Conservation (phyloP, 2,113 vertebrate species). For the Bufo bufo region DNA sequence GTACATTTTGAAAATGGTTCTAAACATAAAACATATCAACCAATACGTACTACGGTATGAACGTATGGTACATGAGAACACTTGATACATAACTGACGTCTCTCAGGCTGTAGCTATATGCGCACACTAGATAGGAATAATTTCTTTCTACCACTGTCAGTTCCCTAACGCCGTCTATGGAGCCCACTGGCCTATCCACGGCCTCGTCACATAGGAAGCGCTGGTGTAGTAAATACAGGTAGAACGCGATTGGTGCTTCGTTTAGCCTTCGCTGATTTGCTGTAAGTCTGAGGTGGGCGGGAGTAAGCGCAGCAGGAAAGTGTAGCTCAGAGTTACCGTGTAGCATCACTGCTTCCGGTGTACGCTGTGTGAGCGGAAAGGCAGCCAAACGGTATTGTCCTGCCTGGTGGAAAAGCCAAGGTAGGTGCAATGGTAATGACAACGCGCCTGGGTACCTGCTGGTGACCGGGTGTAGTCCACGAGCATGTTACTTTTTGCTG, state of each 20-base stretch:
- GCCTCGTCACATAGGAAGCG: neutral
- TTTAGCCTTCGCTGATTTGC: neutral
- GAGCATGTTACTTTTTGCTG: no score
- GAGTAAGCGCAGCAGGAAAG: neutral
- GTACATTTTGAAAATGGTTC: no score
- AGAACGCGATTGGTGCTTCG: neutral
- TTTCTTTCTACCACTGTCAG: no score
- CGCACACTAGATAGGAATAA: no score
- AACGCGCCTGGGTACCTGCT: no score
- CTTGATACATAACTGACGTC: no score
- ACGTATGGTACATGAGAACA: no score
- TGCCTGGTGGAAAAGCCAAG: neutral
- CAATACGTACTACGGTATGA: no score
- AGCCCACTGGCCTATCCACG: neutral
- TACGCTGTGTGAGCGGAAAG: neutral
- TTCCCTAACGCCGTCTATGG: no score
- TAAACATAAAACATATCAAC: no score
- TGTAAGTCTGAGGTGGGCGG: neutral
- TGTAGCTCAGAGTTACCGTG: conserved; percentile 22
- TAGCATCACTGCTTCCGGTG: conserved; percentile 27
- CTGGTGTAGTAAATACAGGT: neutral
- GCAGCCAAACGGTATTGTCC: neutral
- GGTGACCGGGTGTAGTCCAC: no score
- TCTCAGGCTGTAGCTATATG: no score
- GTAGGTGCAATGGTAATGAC: neutral